Base-by-base conservation (phyloP, 2,113 vertebrate genomes). In the Pollachius pollachius region DNA sequence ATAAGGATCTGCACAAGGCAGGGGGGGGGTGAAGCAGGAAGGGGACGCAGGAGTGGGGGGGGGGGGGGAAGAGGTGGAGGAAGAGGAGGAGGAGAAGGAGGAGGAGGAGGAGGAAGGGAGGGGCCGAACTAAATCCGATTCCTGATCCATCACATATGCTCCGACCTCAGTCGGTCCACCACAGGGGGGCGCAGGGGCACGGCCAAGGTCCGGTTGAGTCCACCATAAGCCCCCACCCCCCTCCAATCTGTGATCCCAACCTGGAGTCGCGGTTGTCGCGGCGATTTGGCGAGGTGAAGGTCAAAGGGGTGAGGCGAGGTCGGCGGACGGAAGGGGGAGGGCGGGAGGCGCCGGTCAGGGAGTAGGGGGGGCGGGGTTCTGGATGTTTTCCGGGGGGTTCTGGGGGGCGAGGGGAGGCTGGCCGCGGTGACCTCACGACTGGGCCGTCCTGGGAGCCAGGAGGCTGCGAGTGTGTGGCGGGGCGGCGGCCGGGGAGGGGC, bases 361-460 rank as follows among this genome's bases (percentile, higher is more conserved):
- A 7, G 37, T 41, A 41, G 4, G 37, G 37, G 37, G 5, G 4
- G 9, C 37, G 9, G 37, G 37, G 37, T 41, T 9, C 5, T 7
- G 37, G 37, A 41, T 9, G 37, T 7, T 41, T 7, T 41, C n/a
- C n/a, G 37, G 37, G 6, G 37, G 37, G 37, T 41, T 41, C 27
- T 41, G 11, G 37, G 37, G 37, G 37, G 37, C 9, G 37, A 41
- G 37, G 37, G 6, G 80, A 82, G 64, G 70, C 70, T 84, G 75
- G 69, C 76, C 81, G 71, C 64, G 62, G 80, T 85, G 87, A 82
- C 77, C 84, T 95, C 95, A 98, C 87, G 95, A 93, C 84, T 96
- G 95, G 81, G 93, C 93, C 84, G 93, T 94, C 91, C 93, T 91
- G 83, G 93, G 89, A 71, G 95, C 90, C 78, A 96, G 92, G 88